These are phyloP conservation scores for Nasua narica DNA, from an alignment of 2,797 vertebrate species.

Conservation along the genomic window DNA sequence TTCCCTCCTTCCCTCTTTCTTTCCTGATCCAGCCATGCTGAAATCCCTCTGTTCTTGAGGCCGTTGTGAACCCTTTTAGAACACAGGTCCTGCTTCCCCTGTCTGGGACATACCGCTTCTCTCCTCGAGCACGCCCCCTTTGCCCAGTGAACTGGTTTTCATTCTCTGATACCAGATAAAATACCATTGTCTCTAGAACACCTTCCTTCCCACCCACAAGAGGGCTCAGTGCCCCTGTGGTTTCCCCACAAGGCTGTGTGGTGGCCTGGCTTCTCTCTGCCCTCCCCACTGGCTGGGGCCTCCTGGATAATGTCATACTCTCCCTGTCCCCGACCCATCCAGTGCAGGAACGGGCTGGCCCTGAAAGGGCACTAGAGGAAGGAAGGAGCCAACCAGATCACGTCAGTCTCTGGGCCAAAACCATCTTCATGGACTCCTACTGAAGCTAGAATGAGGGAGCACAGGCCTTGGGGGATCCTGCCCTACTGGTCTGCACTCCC, in stretches of 20 bases:
- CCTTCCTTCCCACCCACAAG: background rate
- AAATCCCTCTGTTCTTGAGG: background rate
- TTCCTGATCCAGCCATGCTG: background rate
- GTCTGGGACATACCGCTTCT: background rate
- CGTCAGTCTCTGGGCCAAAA: background rate
- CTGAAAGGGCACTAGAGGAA: background rate
- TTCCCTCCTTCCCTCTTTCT: background rate
- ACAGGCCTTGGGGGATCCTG: accelerated
- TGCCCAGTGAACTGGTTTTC: background rate
- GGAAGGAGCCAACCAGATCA: background rate
- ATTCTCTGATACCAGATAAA: background rate
- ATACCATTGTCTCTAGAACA: background rate
- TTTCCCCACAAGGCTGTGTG: background rate
- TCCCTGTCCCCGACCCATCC: background rate
- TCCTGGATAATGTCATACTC: background rate
- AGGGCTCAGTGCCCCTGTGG: background rate
- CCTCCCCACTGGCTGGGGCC: background rate
- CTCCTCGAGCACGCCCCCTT: background rate
- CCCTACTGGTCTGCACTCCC: background rate
- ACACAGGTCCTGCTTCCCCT: background rate
- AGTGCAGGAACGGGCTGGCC: background rate
- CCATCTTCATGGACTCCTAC: background rate
- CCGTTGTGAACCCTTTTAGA: background rate
- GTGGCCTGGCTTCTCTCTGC: background rate
- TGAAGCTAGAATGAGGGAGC: background rate